Percentiles rank a stretch among this genome's conserved stretches.
Evolutionary conservation across 2,888 invertebrate species (phyloP).

Genomic region (Metellina segmentata): DNA sequence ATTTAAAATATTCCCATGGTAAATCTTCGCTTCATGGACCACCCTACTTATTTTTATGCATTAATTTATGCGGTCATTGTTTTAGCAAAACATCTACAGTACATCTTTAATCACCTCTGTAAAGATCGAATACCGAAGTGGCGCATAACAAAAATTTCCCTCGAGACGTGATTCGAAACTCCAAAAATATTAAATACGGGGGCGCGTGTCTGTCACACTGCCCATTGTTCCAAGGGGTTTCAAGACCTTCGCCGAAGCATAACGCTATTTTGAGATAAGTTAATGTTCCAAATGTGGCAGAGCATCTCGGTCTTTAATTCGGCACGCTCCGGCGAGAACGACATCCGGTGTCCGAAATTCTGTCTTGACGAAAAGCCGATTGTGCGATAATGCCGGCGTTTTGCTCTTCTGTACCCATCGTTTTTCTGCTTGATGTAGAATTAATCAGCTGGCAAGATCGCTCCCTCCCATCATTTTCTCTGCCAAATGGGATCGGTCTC

Average conservation of each 20-base stretch:
- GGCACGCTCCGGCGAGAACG: conserved; percentile 66
- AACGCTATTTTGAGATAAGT: conserved; percentile 59
- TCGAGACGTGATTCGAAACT: conserved; percentile 40
- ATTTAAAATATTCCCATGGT: background rate
- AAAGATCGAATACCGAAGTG: background rate
- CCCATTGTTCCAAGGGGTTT: conserved; percentile 55
- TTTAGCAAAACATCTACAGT: background rate
- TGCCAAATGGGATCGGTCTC: conserved; percentile 34
- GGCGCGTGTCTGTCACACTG: conserved; percentile 55
- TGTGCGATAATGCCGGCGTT: conserved; percentile 33
- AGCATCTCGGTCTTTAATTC: conserved; percentile 61
- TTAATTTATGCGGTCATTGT: background rate
- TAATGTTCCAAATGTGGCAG: conserved; percentile 50
- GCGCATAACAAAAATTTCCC: background rate
- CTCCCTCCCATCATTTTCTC: conserved; percentile 26
- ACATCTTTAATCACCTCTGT: background rate
- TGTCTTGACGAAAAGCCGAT: conserved; percentile 36
- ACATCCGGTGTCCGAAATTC: conserved; percentile 70
- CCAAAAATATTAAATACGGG: conserved; percentile 2
- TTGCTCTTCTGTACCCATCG: conserved; percentile 41
- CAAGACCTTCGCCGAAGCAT: conserved; percentile 38
- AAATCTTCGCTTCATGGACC: background rate
- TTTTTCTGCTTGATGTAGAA: conserved; percentile 15
- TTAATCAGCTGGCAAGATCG: conserved; percentile 54
- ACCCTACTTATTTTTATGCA: background rate